A percentile compares a stretch with the other conserved stretches of the same genome.
phyloP scores from a whole-genome alignment of 1,140 invertebrate species.

The Propsilocerus akamusi region DNA sequence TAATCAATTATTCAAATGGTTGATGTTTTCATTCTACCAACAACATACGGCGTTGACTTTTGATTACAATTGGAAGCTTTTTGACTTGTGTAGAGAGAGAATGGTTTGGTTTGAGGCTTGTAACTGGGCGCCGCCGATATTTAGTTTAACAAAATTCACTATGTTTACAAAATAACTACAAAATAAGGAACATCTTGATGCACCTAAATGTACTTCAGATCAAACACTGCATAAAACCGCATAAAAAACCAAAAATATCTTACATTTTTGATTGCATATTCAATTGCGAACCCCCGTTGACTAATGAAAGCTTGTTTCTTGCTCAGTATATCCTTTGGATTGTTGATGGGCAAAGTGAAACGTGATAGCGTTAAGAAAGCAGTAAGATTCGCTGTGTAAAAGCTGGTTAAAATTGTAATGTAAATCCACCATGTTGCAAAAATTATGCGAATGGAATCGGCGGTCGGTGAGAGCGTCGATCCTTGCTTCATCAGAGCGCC shows the following conservation, averaged over 20 bases:
- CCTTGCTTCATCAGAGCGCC: slow-evolving; percentile 68
- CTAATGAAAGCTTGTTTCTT: slow-evolving; percentile 49
- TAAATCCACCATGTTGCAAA: slow-evolving; percentile 88
- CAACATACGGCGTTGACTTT: too few species aligned
- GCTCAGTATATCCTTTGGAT: slow-evolving; percentile 42
- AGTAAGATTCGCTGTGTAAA: slow-evolving; percentile 80
- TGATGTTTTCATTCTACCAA: background rate
- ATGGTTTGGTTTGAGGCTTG: background rate
- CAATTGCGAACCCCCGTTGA: slow-evolving; percentile 39
- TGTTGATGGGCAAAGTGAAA: slow-evolving; percentile 57
- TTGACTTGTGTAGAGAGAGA: background rate
- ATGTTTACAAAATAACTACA: too few species aligned
- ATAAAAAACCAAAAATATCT: slow-evolving; percentile 12
- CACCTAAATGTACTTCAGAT: too few species aligned
- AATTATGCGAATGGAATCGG: slow-evolving; percentile 64
- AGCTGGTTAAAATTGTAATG: slow-evolving; percentile 71
- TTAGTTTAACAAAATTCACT: too few species aligned
- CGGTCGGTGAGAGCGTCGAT: slow-evolving; percentile 51
- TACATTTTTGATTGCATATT: slow-evolving; percentile 41
- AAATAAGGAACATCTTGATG: too few species aligned
- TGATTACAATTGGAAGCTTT: background rate
- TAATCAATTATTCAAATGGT: background rate
- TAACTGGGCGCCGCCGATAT: too few species aligned
- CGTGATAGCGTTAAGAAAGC: slow-evolving; percentile 70
- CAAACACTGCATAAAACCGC: too few species aligned